Evolutionary conservation across 2,888 invertebrate species (phyloP).

Genomic region (Drosophila mulleri): DNA sequence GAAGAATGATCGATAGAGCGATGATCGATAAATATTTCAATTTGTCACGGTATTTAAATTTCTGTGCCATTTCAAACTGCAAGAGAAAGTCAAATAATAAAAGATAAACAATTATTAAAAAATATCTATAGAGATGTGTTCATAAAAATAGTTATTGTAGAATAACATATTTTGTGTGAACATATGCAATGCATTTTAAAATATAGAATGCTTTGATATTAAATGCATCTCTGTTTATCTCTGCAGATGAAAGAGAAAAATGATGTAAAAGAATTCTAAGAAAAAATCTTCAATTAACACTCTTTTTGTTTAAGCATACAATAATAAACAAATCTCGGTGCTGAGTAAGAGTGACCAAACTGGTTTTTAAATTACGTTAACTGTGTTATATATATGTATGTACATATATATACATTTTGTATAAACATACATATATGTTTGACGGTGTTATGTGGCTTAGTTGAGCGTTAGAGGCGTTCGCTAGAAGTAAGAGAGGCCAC

Average conservation of each 20-base stretch:
- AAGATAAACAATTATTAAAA: background rate
- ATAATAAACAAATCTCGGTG: slow-evolving; percentile 50
- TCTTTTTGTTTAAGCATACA: slow-evolving; percentile 25
- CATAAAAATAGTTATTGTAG: too few species aligned
- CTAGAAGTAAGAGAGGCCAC: slow-evolving; percentile 41
- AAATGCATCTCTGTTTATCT: background rate
- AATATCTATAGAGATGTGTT: background rate
- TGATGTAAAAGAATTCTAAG: too few species aligned
- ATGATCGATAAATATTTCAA: slow-evolving; percentile 55
- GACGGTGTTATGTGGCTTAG: slow-evolving; percentile 18
- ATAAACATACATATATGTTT: slow-evolving; percentile 4
- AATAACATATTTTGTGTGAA: too few species aligned
- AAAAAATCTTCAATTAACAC: slow-evolving; percentile 10
- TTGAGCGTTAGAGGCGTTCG: slow-evolving; percentile 32
- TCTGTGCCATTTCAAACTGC: slow-evolving; percentile 68
- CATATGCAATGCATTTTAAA: background rate
- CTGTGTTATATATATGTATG: background rate
- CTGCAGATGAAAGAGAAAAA: background rate
- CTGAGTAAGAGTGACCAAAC: slow-evolving; percentile 79
- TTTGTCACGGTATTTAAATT: slow-evolving; percentile 84
- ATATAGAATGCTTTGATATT: background rate
- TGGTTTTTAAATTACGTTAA: slow-evolving; percentile 63
- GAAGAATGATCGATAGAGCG: slow-evolving; percentile 42
- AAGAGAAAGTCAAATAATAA: background rate
- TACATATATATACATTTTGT: slow-evolving; percentile 1